A percentile compares a stretch with the other conserved stretches of the same genome.
Evolutionary conservation across 2,888 invertebrate species (phyloP).

Genomic region (Platycheirus albimanus): DNA sequence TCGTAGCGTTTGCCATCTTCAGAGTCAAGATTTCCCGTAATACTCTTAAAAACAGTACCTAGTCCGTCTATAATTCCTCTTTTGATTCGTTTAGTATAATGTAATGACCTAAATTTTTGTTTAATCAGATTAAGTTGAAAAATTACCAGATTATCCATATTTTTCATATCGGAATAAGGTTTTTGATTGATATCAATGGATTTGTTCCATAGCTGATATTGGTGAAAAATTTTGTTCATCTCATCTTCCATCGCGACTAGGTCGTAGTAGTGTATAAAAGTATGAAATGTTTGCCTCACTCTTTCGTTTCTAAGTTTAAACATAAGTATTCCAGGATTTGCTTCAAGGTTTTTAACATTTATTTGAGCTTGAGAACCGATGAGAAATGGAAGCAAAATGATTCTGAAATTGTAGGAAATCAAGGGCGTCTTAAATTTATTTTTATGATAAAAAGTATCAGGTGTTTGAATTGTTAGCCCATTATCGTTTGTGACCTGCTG

Average conservation of each 20-base stretch:
- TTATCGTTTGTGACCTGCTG: conserved; percentile 28
- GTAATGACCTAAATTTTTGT: conserved; percentile 9
- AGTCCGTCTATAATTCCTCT: conserved; percentile 14
- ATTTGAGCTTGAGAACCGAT: conserved; percentile 12
- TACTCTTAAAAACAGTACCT: conserved; percentile 14
- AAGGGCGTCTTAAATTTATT: conserved; percentile 34
- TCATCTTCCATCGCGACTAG: conserved; percentile 2
- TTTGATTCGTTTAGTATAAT: conserved; percentile 1
- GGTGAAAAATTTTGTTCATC: conserved; percentile 8
- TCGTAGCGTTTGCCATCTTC: conserved; percentile 30
- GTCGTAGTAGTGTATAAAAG: conserved; percentile 22
- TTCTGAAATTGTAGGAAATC: conserved; percentile 21
- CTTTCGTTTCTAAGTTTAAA: conserved; percentile 4
- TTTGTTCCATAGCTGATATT: conserved; percentile 1
- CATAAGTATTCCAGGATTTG: conserved; percentile 10
- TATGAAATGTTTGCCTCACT: conserved; percentile 11
- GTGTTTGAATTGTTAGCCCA: conserved; percentile 14
- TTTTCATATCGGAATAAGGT: conserved; percentile 4
- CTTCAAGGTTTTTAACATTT: conserved; percentile 9
- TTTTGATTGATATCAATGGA: not conserved
- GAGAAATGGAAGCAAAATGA: not conserved
- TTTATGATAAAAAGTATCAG: conserved; percentile 22
- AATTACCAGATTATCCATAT: not conserved
- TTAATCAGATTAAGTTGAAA: conserved; percentile 1
- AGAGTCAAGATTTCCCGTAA: conserved; percentile 17